Base-by-base conservation (phyloP, 1,140 invertebrate genomes). In the Amyelois transitella region DNA sequence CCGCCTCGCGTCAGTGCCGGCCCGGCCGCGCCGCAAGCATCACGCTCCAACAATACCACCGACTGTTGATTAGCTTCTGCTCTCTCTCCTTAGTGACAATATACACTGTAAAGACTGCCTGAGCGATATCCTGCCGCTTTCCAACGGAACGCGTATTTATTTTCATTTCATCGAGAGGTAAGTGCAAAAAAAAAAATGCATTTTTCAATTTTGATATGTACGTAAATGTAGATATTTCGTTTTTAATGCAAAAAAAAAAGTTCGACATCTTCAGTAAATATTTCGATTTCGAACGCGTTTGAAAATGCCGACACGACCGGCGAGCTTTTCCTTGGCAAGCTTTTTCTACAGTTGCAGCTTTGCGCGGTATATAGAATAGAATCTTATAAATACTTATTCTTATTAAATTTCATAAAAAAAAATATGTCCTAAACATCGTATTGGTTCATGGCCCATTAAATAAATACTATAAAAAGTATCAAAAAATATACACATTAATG, bases 21-120 rank as follows among this genome's bases (percentile, higher is more conserved):
- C 81, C 83, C 80, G 81, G 81, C 83, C 83, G 83, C 77, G 84
- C 84, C 84, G 68, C 71, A 69, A 73, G 72, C 70, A 84, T 70
- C 75, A 87, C 84, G 84, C 72, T 78, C 71, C 77, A 60, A 63
- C 63, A 53, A 71, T 62, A 58, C 64, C 59, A 62, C 43, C 32
- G n/a, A 64, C 65, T 64, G 48, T 69, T 67, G 69, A 69, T 18
- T 14, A 14, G 2, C 43, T 47, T 3, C 21, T 17, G n/a, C 48
- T 54, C 18, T 43, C 20, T 14, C 66, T 66, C 66, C 68, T 79
- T 75, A 75, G 76, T 85, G 77, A 73, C 74, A 51, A 66, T 65
- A 68, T 65, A 63, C 56, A 56, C 65, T n/a, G 65, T 63, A 64
- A 69, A 60, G 59, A 1, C 12, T 14, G 12, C 12, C 59, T 60